Percentiles rank a stretch among this genome's conserved stretches.
Conservation (phyloP, 2,888 invertebrate species). For the Rhingia campestris region DNA sequence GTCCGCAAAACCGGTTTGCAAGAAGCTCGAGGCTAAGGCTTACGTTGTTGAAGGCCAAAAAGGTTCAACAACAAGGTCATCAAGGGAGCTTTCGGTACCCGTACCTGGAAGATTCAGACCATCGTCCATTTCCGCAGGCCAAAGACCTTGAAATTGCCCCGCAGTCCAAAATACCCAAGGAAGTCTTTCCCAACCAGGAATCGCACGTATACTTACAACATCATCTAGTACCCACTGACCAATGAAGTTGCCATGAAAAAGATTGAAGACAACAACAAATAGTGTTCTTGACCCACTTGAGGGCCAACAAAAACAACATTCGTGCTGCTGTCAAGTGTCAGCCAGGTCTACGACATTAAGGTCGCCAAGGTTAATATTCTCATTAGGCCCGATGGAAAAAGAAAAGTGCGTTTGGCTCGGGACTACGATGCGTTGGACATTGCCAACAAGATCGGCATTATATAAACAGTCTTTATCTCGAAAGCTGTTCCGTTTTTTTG, state of each 20-base stretch:
- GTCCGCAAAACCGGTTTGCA: constrained; percentile 86
- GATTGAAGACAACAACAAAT: constrained; percentile 99
- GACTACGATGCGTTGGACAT: constrained; percentile 99
- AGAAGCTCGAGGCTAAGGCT: constrained; percentile 84
- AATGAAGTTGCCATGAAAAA: constrained; percentile 99
- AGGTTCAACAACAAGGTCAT: constrained; percentile 95
- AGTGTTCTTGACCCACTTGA: constrained; percentile 98
- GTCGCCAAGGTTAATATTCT: constrained; percentile 99
- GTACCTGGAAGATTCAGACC: constrained; percentile 95
- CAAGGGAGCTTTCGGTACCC: constrained; percentile 95
- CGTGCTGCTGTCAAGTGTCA: constrained; percentile 97
- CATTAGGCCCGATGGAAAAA: constrained; percentile 98
- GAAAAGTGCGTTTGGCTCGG: constrained; percentile 98
- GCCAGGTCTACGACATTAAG: constrained; percentile 99
- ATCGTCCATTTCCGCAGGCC: constrained; percentile 98
- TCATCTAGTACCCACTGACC: constrained; percentile 98
- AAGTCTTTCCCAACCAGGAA: constrained; percentile 96
- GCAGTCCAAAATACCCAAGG: constrained; percentile 97
- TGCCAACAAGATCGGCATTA: too few relatives aligned
- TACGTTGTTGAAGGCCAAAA: constrained; percentile 90
- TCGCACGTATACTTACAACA: constrained; percentile 98
- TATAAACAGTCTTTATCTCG: too few relatives aligned
- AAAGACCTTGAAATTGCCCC: constrained; percentile 94
- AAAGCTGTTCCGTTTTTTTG: too few relatives aligned
- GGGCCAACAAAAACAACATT: constrained; percentile 98